Evolutionary conservation across 1,140 invertebrate genomes (phyloP).

Genomic region (Leptinotarsa lineolata): DNA sequence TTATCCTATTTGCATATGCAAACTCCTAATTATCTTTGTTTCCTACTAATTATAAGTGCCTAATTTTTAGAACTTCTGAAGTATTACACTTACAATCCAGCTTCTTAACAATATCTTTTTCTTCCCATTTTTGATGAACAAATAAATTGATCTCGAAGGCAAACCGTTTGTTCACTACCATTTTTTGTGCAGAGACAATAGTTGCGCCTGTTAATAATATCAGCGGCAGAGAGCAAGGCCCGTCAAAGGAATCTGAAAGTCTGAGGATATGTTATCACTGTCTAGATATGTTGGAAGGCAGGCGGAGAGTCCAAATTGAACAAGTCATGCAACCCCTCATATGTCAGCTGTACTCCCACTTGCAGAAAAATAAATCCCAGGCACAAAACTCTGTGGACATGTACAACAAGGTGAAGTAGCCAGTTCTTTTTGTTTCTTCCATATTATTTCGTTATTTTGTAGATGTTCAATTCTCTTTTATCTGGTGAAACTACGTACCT

Average conservation of each 20-base stretch:
- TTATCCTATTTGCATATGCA: too few relatives aligned
- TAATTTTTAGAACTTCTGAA: too few relatives aligned
- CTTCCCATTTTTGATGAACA: too few relatives aligned
- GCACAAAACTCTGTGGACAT: constrained; percentile 75
- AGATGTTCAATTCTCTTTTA: constrained; percentile 69
- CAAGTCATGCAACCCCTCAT: constrained; percentile 78
- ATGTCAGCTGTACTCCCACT: constrained; percentile 81
- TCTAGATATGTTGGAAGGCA: constrained; percentile 76
- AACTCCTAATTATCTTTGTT: too few relatives aligned
- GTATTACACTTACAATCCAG: too few relatives aligned
- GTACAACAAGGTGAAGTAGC: constrained; percentile 80
- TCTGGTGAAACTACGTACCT: constrained; percentile 87
- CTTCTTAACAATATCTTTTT: too few relatives aligned
- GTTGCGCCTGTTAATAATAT: constrained; percentile 45
- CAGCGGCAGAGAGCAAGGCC: constrained; percentile 35
- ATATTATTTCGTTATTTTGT: constrained; percentile 28
- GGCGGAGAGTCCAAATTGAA: constrained; percentile 80
- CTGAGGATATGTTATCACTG: constrained; percentile 86
- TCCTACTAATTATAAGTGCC: too few relatives aligned
- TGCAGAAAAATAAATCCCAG: constrained; percentile 75
- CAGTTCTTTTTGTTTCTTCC: constrained; percentile 40
- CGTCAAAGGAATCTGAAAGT: constrained; percentile 57
- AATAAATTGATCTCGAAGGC: too few relatives aligned
- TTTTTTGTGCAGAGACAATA: constrained; percentile 43
- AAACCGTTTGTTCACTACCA: too few relatives aligned